Evolutionary conservation across 1,140 invertebrate species (phyloP), one percentile per base, ranked within the genome.

Genomic region (Holcopasites calliopsidis): DNA sequence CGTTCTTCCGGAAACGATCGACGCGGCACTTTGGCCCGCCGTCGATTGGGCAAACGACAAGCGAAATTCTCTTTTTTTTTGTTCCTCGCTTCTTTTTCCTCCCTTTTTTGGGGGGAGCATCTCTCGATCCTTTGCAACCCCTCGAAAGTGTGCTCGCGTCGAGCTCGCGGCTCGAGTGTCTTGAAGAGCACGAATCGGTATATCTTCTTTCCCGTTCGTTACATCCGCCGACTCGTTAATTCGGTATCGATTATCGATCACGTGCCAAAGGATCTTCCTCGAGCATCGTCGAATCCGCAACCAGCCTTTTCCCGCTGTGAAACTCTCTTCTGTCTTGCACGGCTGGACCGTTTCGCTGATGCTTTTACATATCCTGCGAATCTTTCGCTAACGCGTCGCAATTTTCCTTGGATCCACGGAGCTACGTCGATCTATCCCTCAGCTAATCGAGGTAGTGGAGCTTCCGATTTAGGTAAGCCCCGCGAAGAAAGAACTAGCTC

Each of bases 191-290:
- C 26, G 26, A 42, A 73, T 50, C 57, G 57, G 69, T 74, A 54
- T 64, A 66, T 55, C 70, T 54, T 42, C 70, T 54, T 49, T 49
- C 13, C n/a, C 38, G 50, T 65, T 74, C 61, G 71, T 74, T 74
- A 66, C 61, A 61, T 66, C 61, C 61, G 54, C 44, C 71, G 61
- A 52, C 71, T 74, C 61, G 71, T 74, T 74, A 74, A 74, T 74
- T 74, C 71, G 2, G 61, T 66, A 74, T 74, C 71, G 71, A 74
- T 74, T 74, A 60, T 74, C 71, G 71, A 74, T 74, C 61, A 38
- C 23, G 21, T 38, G 47, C 47, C 11, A 49, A 74, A 64, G 71
- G 23, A 65, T 65, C 35, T 55, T 11, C 28, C 28, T 74, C 61
- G 71, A 74, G 71, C 49, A 16, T 28, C 38, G 71, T 74, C 71